phyloP scores from a whole-genome alignment of 1,140 invertebrate genomes.

The Euglossa dilemma region DNA sequence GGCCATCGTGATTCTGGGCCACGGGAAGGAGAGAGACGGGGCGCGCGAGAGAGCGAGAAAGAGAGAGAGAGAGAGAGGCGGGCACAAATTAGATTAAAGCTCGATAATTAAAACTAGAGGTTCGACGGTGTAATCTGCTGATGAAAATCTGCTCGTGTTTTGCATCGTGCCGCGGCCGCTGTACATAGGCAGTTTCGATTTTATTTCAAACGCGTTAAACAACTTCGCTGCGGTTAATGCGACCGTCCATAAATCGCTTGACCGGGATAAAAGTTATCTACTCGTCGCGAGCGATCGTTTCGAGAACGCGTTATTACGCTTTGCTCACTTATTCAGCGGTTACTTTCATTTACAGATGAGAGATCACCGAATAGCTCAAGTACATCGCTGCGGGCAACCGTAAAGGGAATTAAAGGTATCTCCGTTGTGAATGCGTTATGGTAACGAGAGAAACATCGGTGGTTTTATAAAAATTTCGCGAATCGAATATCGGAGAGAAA shows the following conservation, averaged over 20 bases:
- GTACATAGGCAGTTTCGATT: constrained; percentile 23
- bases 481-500: too few species aligned
- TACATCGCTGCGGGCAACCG: too few species aligned
- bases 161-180: not conserved
- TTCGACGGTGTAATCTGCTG: constrained; percentile 42
- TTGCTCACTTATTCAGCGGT: not conserved
- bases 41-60: not conserved
- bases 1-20: constrained; percentile 1
- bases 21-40: not conserved
- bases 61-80: not conserved
- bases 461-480: too few species aligned
- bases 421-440: too few species aligned
- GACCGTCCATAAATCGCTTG: constrained; percentile 20
- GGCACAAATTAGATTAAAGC: constrained; percentile 60
- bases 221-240: constrained; percentile 26
- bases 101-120: constrained; percentile 60
- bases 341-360: not conserved
- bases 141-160: constrained; percentile 53
- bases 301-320: not conserved
- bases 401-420: too few species aligned
- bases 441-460: too few species aligned
- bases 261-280: not conserved
- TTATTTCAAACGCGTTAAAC: constrained; percentile 44
- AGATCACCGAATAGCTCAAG: not conserved
- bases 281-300: constrained; percentile 5